A percentile compares a stretch with the other conserved stretches of the same genome.
phyloP scores from a whole-genome alignment of 2,888 invertebrate genomes.

The Hydrotaea cyrtoneurina region DNA sequence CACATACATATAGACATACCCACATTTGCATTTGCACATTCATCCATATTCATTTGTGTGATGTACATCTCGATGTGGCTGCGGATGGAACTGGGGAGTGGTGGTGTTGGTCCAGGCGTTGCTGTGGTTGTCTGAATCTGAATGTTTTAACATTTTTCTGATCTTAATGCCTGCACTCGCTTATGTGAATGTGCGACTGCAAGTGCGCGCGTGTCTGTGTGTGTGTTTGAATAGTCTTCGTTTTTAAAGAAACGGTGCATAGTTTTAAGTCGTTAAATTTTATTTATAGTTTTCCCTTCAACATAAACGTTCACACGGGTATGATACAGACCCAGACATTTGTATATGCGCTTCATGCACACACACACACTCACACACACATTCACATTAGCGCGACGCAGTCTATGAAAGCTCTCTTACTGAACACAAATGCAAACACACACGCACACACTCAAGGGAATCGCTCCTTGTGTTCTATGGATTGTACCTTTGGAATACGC shows the following conservation, averaged over 20 bases:
- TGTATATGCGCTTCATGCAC: not conserved
- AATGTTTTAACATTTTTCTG: constrained; percentile 13
- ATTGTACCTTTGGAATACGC: constrained; percentile 43
- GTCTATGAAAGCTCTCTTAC: not conserved
- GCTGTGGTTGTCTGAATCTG: constrained; percentile 4
- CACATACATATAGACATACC: not conserved
- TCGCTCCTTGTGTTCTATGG: not conserved
- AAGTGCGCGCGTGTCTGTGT: no score
- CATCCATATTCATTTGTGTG: constrained; percentile 29
- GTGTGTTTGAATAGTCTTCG: no score
- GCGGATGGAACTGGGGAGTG: not conserved
- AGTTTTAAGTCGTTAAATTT: constrained; percentile 47
- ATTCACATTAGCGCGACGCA: no score
- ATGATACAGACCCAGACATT: not conserved
- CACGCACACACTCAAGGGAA: not conserved
- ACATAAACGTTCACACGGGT: not conserved
- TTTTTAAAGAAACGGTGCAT: constrained; percentile 25
- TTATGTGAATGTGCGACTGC: no score
- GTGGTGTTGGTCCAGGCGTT: not conserved
- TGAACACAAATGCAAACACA: not conserved
- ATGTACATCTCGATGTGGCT: constrained; percentile 1
- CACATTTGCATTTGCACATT: constrained; percentile 24
- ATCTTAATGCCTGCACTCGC: not conserved
- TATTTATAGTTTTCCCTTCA: constrained; percentile 49
- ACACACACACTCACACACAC: not conserved